A percentile compares a stretch with the other conserved stretches of the same genome.
Conservation (phyloP, 1,140 invertebrate genomes). For the Bombus balteatus region DNA sequence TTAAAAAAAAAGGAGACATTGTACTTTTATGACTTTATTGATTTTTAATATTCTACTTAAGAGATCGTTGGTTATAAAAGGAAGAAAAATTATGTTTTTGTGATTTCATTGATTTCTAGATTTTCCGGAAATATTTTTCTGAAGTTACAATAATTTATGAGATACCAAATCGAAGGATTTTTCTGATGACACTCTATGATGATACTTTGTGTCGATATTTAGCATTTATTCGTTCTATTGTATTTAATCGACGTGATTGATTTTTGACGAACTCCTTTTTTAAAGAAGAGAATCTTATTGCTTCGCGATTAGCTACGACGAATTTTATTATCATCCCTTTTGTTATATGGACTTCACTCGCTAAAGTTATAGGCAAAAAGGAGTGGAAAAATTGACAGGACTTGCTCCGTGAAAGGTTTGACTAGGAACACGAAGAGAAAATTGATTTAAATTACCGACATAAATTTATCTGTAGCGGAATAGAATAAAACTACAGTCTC, state of each 20-base stretch:
- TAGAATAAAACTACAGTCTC: neutral
- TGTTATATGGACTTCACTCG: neutral
- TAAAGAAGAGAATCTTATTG: no score
- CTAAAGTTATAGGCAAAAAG: neutral
- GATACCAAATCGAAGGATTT: no score
- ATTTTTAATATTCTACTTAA: neutral
- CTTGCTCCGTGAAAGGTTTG: neutral
- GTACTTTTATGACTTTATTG: neutral
- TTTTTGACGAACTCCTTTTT: neutral
- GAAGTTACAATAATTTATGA: no score
- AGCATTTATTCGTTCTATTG: neutral
- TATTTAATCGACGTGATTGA: neutral
- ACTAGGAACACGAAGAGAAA: neutral
- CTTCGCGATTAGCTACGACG: neutral
- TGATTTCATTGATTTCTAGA: neutral
- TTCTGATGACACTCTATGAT: no score
- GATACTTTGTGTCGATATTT: neutral
- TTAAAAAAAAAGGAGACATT: neutral
- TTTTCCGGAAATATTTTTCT: neutral
- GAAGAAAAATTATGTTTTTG: no score
- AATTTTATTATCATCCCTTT: neutral
- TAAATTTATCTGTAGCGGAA: neutral
- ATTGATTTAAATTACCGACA: conserved; percentile 1
- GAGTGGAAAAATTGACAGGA: neutral
- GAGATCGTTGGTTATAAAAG: no score